Evolutionary conservation across 2,113 vertebrate genomes (phyloP), one percentile per base, ranked within the genome.

Genomic region (Myocastor coypus): DNA sequence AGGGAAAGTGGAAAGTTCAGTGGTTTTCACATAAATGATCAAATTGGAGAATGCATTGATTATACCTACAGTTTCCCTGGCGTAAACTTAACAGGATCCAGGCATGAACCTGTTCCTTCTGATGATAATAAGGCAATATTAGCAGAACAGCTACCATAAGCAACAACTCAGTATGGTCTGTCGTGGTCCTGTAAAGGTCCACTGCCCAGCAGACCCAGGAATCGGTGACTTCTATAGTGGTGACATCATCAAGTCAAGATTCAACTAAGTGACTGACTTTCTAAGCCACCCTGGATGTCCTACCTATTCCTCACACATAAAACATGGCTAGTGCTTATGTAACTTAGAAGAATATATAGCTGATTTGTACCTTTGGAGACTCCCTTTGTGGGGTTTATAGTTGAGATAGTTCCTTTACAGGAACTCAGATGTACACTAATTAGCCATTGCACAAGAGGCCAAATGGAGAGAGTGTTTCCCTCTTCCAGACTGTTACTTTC

Each of bases 251-350:
- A 28, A 32, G 28, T 94, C 46, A 84, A 85, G 34, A 68, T 7
- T 61, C 20, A 87, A 34, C 1, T 68, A 30, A 34, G n/a, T 73
- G n/a, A 59, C n/a, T 73, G 64, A 95, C 32, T 83, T 78, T 78
- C 84, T 83, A 32, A 80, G 61, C 20, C 57, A 85, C 55, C 66
- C 24, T n/a, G 5, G 5, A 16, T 50, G 34, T 16, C 7, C n/a
- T 93, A 40, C 7, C n/a, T 93, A 59, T 68, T 97, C 30, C 34
- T 69, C 77, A 64, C 7, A 66, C 30, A 66, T 50, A 88, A 91
- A 91, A 75, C 69, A 88, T 5, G 24, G 26, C 42, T 71, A 66
- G 69, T 66, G 17, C 5, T 93, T 75, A 40, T 19, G 87, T 57
- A 61, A n/a, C 52, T 75, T 69, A 89, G 68, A 59, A 82, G 34